Percentiles rank a stretch among this genome's conserved stretches.
phyloP scores from a whole-genome alignment of 1,140 invertebrate genomes.

The Bombus impatiens region DNA sequence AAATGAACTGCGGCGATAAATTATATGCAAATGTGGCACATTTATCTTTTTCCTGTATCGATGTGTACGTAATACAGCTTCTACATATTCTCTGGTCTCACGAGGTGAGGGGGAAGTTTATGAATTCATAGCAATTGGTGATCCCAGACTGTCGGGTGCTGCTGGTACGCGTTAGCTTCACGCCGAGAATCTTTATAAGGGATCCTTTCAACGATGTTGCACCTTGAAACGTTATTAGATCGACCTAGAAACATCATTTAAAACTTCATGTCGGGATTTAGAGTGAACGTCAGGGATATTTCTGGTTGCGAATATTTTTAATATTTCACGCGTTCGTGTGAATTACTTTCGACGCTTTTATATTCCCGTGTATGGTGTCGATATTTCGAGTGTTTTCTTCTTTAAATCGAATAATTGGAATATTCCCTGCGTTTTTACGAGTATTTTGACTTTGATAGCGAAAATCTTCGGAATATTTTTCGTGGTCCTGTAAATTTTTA shows the following conservation, averaged over 20 bases:
- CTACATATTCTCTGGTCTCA: neutral
- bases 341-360: neutral
- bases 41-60: constrained; percentile 2
- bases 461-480: neutral
- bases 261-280: neutral
- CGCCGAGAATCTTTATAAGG: constrained; percentile 8
- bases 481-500: neutral
- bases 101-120: neutral
- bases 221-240: constrained; percentile 15
- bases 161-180: neutral
- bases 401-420: neutral
- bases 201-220: constrained; percentile 4
- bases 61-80: neutral
- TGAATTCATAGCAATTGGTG: constrained; percentile 16
- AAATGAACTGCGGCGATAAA: neutral
- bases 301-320: neutral
- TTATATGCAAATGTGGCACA: constrained; percentile 9
- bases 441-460: neutral
- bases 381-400: neutral
- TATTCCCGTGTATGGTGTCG: neutral
- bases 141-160: neutral
- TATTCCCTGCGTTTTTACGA: neutral
- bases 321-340: neutral
- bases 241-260: constrained; percentile 7
- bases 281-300: neutral